A percentile compares a stretch with the other conserved stretches of the same genome.
Conservation (phyloP, 1,140 invertebrate genomes). For the Drosophila carrolli region DNA sequence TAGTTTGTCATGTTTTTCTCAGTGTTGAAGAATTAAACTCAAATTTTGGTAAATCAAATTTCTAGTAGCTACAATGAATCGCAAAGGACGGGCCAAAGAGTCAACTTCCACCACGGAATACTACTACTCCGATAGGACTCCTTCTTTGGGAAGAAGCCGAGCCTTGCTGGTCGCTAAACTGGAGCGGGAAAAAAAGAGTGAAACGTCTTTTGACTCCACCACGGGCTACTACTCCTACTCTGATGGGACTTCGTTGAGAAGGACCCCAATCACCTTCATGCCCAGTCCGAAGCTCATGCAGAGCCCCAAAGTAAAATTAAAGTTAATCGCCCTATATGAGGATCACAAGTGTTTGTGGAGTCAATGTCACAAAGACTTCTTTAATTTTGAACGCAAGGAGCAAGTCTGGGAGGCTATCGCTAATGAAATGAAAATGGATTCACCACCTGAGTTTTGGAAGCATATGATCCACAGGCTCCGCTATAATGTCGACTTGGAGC, state of each 20-base stretch:
- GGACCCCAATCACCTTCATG: not conserved
- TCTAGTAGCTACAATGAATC: not conserved
- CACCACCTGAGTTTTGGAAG: slow-evolving; percentile 49
- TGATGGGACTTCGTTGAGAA: not conserved
- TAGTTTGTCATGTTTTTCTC: too few species aligned
- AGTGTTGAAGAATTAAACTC: not conserved
- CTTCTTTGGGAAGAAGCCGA: not conserved
- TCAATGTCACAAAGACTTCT: slow-evolving; percentile 51
- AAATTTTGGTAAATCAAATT: slow-evolving; percentile 1
- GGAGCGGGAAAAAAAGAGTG: not conserved
- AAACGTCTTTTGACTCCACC: not conserved
- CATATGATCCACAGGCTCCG: slow-evolving; percentile 39
- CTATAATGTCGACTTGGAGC: slow-evolving; percentile 49
- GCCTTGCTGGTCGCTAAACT: not conserved
- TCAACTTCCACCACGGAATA: not conserved
- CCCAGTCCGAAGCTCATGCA: not conserved
- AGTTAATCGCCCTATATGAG: slow-evolving; percentile 55
- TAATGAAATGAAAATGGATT: slow-evolving; percentile 34
- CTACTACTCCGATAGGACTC: not conserved
- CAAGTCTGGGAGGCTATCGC: slow-evolving; percentile 56
- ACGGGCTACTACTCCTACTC: slow-evolving; percentile 3
- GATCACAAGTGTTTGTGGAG: slow-evolving; percentile 61
- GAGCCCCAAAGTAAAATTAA: slow-evolving; percentile 10
- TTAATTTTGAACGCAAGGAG: slow-evolving; percentile 43
- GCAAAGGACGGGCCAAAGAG: not conserved